Conservation (phyloP, 2,113 vertebrate genomes). For the Laticauda laticaudata region DNA sequence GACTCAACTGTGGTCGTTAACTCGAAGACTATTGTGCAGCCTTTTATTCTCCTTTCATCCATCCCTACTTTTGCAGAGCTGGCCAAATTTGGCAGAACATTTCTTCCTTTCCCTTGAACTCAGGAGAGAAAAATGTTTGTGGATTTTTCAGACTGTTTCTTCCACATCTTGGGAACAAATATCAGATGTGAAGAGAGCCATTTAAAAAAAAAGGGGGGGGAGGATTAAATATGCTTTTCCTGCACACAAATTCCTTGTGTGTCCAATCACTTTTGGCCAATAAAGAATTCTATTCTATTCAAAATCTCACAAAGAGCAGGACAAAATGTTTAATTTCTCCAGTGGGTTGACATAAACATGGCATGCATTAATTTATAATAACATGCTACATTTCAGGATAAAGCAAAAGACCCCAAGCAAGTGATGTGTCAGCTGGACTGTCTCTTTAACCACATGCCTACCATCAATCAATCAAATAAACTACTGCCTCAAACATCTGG, state of each 20-base stretch:
- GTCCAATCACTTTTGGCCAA: too few species aligned
- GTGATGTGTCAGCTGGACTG: conserved; percentile 33
- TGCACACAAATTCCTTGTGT: too few species aligned
- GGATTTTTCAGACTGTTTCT: background rate
- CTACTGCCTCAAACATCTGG: conserved; percentile 60
- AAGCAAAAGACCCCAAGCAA: conserved; percentile 18
- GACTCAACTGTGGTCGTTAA: too few species aligned
- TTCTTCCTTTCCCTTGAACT: background rate
- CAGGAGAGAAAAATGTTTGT: background rate
- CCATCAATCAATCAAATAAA: conserved; percentile 70
- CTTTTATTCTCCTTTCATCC: too few species aligned
- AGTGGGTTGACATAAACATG: background rate
- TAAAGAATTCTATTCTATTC: background rate
- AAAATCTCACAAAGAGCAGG: background rate
- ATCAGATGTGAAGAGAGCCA: background rate
- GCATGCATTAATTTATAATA: conserved; percentile 34
- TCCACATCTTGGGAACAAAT: background rate
- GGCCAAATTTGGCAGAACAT: background rate
- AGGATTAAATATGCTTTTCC: background rate
- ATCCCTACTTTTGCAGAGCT: background rate
- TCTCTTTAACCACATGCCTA: conserved; percentile 52
- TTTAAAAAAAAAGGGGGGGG: background rate
- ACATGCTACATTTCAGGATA: conserved; percentile 32
- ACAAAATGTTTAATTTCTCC: background rate
- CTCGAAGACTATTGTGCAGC: too few species aligned